Evolutionary conservation across 2,888 invertebrate species (phyloP).

Genomic region (Cynaeus angustus): DNA sequence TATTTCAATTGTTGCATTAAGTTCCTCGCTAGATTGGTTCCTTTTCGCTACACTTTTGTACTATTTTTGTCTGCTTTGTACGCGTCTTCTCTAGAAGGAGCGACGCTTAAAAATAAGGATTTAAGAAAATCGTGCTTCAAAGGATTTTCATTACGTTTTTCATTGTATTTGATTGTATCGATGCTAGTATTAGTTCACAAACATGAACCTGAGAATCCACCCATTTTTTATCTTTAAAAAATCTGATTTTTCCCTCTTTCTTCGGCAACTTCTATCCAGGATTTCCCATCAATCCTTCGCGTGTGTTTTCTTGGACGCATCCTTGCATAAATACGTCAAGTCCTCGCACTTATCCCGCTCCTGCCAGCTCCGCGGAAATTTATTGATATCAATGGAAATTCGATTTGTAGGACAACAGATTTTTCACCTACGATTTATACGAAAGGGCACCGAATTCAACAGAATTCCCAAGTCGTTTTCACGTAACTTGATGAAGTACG

Average conservation of each 20-base stretch:
- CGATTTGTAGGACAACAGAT: conserved; percentile 68
- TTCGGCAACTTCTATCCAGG: background rate
- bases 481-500: conserved; percentile 63
- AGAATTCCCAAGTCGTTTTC: conserved; percentile 64
- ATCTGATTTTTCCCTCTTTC: background rate
- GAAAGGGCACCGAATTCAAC: conserved; percentile 61
- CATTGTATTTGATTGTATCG: too few relatives aligned
- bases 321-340: conserved; percentile 57
- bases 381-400: conserved; percentile 69
- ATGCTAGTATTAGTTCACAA: too few relatives aligned
- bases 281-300: conserved; percentile 35
- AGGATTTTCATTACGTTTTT: background rate
- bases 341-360: conserved; percentile 54
- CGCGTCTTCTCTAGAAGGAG: background rate
- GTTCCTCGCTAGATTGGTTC: conserved; percentile 6
- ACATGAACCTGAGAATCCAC: too few relatives aligned
- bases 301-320: conserved; percentile 15
- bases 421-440: conserved; percentile 67
- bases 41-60: conserved; percentile 1
- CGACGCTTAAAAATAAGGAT: conserved; percentile 12
- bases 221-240: background rate
- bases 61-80: conserved; percentile 9
- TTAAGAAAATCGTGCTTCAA: conserved; percentile 7
- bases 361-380: conserved; percentile 59
- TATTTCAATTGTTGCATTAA: conserved; percentile 17